Evolutionary conservation across 2,113 vertebrate genomes (phyloP).

Genomic region (Menura novaehollandiae): DNA sequence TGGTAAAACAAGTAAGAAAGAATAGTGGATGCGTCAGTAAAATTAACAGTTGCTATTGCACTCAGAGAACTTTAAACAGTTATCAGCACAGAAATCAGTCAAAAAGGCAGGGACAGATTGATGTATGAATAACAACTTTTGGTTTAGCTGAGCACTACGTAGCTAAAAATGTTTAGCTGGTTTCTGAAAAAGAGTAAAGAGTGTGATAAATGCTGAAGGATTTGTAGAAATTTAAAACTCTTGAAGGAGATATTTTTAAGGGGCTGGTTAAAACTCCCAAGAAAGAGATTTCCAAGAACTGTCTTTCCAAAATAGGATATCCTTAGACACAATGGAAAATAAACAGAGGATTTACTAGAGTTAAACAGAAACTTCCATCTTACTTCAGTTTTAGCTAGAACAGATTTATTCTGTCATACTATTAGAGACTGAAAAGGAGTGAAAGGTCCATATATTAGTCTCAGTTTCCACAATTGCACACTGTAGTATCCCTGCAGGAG

Average conservation of each 20-base stretch:
- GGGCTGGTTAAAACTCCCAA: background rate
- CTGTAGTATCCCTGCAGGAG: background rate
- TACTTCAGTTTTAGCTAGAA: background rate
- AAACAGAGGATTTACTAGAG: background rate
- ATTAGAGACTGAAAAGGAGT: background rate
- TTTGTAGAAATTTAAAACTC: background rate
- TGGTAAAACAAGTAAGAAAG: background rate
- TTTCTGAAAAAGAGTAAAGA: background rate
- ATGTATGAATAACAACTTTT: background rate
- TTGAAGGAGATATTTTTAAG: background rate
- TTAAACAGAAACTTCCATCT: background rate
- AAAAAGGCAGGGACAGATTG: background rate
- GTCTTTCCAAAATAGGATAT: background rate
- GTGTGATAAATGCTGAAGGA: background rate
- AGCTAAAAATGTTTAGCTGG: background rate
- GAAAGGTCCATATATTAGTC: background rate
- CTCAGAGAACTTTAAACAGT: background rate
- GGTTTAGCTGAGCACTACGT: background rate
- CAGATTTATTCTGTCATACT: background rate
- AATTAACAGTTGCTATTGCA: background rate
- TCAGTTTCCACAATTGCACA: background rate
- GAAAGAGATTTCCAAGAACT: background rate
- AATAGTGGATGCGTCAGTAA: background rate
- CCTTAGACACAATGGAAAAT: background rate
- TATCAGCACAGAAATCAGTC: background rate